A percentile compares a stretch with the other conserved stretches of the same genome.
Evolutionary conservation across 53 echinoderm and acorn worm species (phyloP).

Genomic region (Temnopleurus reevesii): DNA sequence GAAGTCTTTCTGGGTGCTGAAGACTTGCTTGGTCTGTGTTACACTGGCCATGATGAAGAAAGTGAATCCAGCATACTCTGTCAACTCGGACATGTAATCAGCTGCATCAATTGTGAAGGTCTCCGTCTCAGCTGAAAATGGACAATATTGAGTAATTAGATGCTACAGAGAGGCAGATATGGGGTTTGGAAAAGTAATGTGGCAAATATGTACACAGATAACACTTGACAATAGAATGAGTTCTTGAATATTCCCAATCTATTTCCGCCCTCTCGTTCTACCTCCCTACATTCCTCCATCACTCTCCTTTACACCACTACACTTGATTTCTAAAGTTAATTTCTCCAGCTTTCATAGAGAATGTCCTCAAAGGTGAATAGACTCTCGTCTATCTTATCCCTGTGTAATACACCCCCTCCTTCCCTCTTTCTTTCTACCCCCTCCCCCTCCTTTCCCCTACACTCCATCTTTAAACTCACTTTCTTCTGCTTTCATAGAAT

Average conservation of each 20-base stretch:
- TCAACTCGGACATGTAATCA: slow-evolving; percentile 76
- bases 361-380: slow-evolving; percentile 19
- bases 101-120: slow-evolving; percentile 56
- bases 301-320: neutral
- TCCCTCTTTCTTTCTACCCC: neutral
- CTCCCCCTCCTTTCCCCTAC: neutral
- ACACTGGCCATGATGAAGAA: slow-evolving; percentile 88
- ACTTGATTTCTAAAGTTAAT: no score
- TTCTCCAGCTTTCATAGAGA: slow-evolving; percentile 66
- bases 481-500: slow-evolving; percentile 62
- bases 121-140: slow-evolving; percentile 62
- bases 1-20: slow-evolving; percentile 76
- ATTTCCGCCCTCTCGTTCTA: no score
- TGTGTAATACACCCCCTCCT: slow-evolving; percentile 72
- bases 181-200: no score
- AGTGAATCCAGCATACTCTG: slow-evolving; percentile 76
- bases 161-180: no score
- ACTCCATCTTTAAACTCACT: slow-evolving; percentile 56
- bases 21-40: slow-evolving; percentile 81
- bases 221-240: no score
- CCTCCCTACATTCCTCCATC: no score
- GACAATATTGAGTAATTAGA: no score
- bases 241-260: no score
- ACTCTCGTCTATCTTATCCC: slow-evolving; percentile 79
- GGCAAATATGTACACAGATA: no score